A percentile compares a stretch with the other conserved stretches of the same genome.
Conservation (phyloP, 2,888 invertebrate genomes). For the Urechis unicinctus region DNA sequence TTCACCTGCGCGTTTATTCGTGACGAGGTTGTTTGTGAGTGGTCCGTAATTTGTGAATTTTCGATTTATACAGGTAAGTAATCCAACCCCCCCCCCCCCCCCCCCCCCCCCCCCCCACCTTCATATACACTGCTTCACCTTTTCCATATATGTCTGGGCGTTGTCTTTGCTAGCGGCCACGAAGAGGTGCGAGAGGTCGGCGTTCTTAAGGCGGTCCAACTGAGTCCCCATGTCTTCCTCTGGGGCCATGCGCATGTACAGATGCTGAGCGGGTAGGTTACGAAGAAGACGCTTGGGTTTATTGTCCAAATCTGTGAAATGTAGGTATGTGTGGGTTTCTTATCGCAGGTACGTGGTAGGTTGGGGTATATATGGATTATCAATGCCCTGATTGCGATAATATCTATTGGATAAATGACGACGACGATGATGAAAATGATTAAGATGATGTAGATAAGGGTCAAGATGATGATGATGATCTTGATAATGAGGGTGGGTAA, state of each 20-base stretch:
- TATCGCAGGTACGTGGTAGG: too few relatives aligned
- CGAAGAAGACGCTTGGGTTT: constrained; percentile 84
- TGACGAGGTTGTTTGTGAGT: too few relatives aligned
- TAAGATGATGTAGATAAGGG: neutral
- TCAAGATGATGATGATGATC: neutral
- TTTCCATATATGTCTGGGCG: constrained; percentile 63
- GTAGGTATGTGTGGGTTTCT: neutral
- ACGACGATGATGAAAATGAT: too few relatives aligned
- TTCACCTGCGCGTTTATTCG: too few relatives aligned
- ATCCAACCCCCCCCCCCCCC: too few relatives aligned
- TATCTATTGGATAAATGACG: too few relatives aligned
- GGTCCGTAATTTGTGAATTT: too few relatives aligned
- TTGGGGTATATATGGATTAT: too few relatives aligned
- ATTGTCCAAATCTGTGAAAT: constrained; percentile 74
- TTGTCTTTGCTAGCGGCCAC: constrained; percentile 69
- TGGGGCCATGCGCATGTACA: constrained; percentile 58
- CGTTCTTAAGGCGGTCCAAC: constrained; percentile 62
- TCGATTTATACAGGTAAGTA: neutral
- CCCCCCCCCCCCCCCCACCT: too few relatives aligned
- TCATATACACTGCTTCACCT: constrained; percentile 29
- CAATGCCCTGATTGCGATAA: too few relatives aligned
- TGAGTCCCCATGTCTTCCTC: constrained; percentile 51
- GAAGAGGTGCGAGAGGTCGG: constrained; percentile 86
- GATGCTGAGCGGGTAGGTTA: constrained; percentile 83
- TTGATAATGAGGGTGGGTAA: neutral